Evolutionary conservation across 2,797 vertebrate genomes (phyloP).

Genomic region (Hozukius guyotensis): DNA sequence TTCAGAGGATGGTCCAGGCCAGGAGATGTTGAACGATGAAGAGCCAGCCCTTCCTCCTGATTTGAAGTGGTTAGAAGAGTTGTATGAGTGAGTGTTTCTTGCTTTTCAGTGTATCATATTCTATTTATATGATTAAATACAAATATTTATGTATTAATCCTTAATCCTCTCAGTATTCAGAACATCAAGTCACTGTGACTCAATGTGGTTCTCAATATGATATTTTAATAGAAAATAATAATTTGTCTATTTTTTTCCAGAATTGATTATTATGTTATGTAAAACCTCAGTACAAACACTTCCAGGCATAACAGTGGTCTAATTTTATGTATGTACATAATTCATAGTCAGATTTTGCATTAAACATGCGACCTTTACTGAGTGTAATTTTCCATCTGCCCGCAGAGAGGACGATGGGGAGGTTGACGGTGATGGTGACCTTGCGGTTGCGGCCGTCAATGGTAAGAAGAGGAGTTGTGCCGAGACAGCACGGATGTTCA

Average conservation of each 20-base stretch:
- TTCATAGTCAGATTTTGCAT: constrained; percentile 2
- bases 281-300: background rate
- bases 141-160: background rate
- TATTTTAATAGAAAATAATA: background rate
- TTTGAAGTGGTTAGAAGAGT: constrained; percentile 61
- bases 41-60: constrained; percentile 50
- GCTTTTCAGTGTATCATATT: background rate
- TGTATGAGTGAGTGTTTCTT: constrained; percentile 62
- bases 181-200: background rate
- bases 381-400: constrained; percentile 36
- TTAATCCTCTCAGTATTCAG: background rate
- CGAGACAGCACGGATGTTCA: constrained; percentile 72
- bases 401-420: constrained; percentile 68
- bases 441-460: background rate
- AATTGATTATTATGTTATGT: background rate
- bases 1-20: constrained; percentile 49
- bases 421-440: background rate
- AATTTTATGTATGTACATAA: background rate
- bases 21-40: constrained; percentile 52
- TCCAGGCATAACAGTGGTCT: too few relatives aligned
- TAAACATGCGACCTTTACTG: constrained; percentile 7
- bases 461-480: constrained; percentile 37
- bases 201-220: background rate
- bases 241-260: background rate
- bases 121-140: background rate